Conservation (phyloP, 2,113 vertebrate genomes). For the Psophia crepitans region DNA sequence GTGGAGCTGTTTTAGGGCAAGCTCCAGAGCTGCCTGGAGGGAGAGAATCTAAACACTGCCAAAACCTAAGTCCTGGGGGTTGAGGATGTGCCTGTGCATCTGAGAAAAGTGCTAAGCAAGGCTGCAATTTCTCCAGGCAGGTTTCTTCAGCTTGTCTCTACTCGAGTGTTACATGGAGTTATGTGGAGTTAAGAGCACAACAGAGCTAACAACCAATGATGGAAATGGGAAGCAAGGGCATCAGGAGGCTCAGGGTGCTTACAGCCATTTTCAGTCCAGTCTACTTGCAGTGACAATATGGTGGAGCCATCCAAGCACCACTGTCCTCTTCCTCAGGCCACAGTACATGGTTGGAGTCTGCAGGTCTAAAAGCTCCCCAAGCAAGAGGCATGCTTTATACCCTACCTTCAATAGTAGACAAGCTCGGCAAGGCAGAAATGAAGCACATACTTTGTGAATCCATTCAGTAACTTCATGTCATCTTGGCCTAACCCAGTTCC, state of each 20-base stretch:
- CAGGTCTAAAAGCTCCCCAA: background rate
- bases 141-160: background rate
- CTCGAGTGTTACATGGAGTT: background rate
- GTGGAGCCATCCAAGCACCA: background rate
- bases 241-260: background rate
- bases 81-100: background rate
- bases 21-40: background rate
- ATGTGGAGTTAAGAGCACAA: background rate
- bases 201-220: background rate
- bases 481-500: background rate
- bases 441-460: background rate
- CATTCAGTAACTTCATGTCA: background rate
- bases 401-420: background rate
- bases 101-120: background rate
- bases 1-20: background rate
- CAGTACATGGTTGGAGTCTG: background rate
- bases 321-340: background rate
- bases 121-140: background rate
- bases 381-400: background rate
- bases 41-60: background rate
- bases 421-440: background rate
- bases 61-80: background rate
- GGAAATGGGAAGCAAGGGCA: background rate
- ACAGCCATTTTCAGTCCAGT: background rate
- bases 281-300: background rate